These are phyloP conservation scores for Leistus spinibarbis DNA, from an alignment of 2,888 invertebrate genomes.

Conservation along the genomic window DNA sequence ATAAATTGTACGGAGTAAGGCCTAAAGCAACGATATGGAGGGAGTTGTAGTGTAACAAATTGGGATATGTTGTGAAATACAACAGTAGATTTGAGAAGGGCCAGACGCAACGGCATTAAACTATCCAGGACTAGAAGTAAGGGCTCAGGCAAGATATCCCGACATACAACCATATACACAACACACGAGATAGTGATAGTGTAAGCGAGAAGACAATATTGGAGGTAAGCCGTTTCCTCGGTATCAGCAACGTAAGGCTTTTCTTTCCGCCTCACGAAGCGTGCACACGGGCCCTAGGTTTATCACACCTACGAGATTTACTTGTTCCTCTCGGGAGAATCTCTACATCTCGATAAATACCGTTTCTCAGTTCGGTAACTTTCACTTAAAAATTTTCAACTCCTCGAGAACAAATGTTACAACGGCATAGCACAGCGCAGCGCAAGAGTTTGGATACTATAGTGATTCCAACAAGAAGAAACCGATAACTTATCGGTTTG, in stretches of 20 bases:
- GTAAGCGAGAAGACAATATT: background rate
- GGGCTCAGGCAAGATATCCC: background rate
- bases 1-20: background rate
- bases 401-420: slow-evolving; percentile 26
- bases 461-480: slow-evolving; percentile 14
- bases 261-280: background rate
- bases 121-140: background rate
- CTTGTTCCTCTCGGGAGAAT: slow-evolving; percentile 9
- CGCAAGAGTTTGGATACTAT: background rate
- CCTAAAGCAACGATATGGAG: no score
- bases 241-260: slow-evolving; percentile 1
- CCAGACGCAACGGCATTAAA: background rate
- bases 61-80: background rate
- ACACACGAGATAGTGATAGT: background rate
- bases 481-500: slow-evolving; percentile 34
- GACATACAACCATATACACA: background rate
- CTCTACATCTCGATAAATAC: slow-evolving; percentile 30
- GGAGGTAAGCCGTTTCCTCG: background rate
- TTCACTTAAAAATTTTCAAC: slow-evolving; percentile 33
- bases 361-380: slow-evolving; percentile 31
- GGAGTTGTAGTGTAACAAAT: background rate
- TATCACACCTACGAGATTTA: slow-evolving; percentile 10
- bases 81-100: background rate
- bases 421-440: background rate
- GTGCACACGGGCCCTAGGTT: background rate